Evolutionary conservation across 2,888 invertebrate species (phyloP), one percentile per base, ranked within the genome.

Genomic region (Melieria crassipennis): DNA sequence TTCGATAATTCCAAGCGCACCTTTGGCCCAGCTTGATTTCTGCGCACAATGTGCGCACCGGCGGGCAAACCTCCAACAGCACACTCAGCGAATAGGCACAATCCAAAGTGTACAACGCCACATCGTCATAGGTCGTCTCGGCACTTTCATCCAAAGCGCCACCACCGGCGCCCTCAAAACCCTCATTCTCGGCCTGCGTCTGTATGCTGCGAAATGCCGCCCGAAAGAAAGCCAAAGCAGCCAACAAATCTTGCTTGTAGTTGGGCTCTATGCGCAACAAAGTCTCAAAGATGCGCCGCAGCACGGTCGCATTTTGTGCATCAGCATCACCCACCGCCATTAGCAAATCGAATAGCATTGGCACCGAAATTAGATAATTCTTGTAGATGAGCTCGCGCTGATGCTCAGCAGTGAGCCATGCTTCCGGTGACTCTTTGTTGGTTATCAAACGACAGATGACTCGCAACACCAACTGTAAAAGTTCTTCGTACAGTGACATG

Each of bases 341-440:
- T 80, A 94, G 92, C 10, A 95, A 84, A 83, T 95, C 95, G 87
- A 94, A 91, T 66, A 96, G 85, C 81, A 93, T 92, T 0, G 95
- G 94, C 75, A 95, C 89, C n/a, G 95, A 94, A 79, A 95, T 91
- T 75, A 96, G 87, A 84, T 91, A 94, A 78, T 94, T 92, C 73
- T 93, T 89, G 84, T 95, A 95, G 63, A 96, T 82, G n/a, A 94
- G 81, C 6, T 91, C 88, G 0, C 91, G 92, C 87, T 93, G 91
- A 70, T 89, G 89, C 55, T 89, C 87, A 66, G 90, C 90, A 3
- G 88, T 89, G 83, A 95, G 91, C 89, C 91, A 92, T 76, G 89
- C 88, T 3, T 86, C 93, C 86, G 91, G 90, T 13, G 92, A 92
- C 84, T 95, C 94, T 78, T 91, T 92, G 84, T 92, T 92, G 10